Evolutionary conservation across 2,113 vertebrate genomes (phyloP).

Genomic region (Tapirus terrestris): DNA sequence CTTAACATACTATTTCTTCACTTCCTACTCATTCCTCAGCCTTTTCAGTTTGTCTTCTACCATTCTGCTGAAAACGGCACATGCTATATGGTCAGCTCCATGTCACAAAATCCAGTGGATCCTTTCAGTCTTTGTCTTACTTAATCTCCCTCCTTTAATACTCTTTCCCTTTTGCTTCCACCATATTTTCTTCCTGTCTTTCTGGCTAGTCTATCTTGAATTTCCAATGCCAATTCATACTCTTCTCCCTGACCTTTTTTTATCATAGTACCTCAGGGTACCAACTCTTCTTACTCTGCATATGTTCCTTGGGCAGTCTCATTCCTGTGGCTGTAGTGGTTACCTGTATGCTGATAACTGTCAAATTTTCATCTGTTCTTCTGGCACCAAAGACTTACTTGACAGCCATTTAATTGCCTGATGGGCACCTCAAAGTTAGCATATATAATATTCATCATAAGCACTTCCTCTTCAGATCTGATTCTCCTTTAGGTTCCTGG

Average conservation of each 20-base stretch:
- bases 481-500: neutral
- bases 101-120: constrained; percentile 26
- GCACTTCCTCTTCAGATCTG: neutral
- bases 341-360: neutral
- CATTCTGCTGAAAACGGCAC: neutral
- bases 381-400: neutral
- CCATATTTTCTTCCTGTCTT: neutral
- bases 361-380: neutral
- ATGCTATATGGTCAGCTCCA: neutral
- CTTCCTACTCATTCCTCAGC: neutral
- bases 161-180: neutral
- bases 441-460: neutral
- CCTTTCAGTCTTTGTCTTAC: neutral
- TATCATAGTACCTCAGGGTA: neutral
- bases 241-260: neutral
- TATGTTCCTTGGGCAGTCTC: neutral
- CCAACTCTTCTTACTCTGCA: neutral
- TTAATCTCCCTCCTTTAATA: neutral
- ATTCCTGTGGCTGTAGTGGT: neutral
- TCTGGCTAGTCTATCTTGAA: neutral
- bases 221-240: neutral
- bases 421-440: neutral
- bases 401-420: neutral
- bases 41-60: constrained; percentile 15
- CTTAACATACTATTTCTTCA: neutral